A percentile compares a stretch with the other conserved stretches of the same genome.
These are phyloP conservation scores for Probosciger aterrimus DNA, from an alignment of 2,113 vertebrate species.

Conservation along the genomic window DNA sequence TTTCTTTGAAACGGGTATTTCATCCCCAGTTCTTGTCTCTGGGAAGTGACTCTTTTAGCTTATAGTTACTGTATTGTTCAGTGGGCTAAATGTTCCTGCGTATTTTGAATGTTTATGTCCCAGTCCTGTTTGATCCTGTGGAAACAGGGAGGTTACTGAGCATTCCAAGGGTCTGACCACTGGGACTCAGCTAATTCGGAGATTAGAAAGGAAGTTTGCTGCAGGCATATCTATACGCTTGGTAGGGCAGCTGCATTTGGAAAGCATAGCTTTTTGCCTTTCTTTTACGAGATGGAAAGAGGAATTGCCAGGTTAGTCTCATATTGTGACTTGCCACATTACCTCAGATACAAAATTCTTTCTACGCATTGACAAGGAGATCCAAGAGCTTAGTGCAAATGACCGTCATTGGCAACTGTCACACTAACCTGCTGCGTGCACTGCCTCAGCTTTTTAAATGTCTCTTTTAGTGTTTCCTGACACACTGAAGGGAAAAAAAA, in stretches of 20 bases:
- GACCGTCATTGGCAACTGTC: background rate
- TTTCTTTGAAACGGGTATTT: background rate
- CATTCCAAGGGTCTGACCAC: background rate
- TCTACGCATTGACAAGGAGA: background rate
- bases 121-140: background rate
- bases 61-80: background rate
- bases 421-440: background rate
- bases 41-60: background rate
- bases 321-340: background rate
- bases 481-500: no score
- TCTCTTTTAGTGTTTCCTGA: background rate
- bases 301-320: background rate
- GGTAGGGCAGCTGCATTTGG: background rate
- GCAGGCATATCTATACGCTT: background rate
- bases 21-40: background rate
- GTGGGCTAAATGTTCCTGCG: background rate
- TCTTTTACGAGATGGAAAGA: background rate
- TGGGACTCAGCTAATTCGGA: background rate
- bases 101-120: background rate
- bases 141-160: background rate
- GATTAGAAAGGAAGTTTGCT: background rate
- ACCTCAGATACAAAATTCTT: background rate
- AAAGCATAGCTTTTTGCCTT: background rate
- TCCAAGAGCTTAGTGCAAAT: background rate
- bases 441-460: background rate